These are phyloP conservation scores for Nymphalis urticae DNA, from an alignment of 2,888 invertebrate genomes.

Conservation along the genomic window DNA sequence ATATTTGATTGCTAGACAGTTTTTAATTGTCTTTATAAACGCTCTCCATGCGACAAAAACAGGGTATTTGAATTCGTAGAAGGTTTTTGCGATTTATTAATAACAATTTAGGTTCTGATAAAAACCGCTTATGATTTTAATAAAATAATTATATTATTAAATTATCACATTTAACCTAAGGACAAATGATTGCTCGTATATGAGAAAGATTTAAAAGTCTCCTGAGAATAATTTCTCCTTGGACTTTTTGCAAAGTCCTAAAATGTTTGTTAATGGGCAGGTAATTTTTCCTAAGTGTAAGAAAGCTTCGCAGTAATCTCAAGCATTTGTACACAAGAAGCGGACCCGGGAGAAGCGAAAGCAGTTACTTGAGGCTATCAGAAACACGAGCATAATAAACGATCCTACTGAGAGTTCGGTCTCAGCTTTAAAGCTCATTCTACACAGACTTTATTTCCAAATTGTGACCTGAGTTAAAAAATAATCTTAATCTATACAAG, in stretches of 20 bases:
- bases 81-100: too few species aligned
- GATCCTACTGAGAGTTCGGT: slow-evolving; percentile 20
- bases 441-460: not conserved
- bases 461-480: too few species aligned
- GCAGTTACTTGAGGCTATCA: slow-evolving; percentile 20
- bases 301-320: slow-evolving; percentile 20
- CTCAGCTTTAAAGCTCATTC: slow-evolving; percentile 3
- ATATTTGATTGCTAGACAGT: too few species aligned
- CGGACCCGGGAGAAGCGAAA: slow-evolving; percentile 16
- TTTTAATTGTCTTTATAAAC: too few species aligned
- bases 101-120: too few species aligned
- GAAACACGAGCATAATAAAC: slow-evolving; percentile 24
- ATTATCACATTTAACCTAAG: too few species aligned
- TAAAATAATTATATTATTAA: too few species aligned
- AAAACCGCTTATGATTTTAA: too few species aligned
- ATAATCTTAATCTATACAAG: too few species aligned
- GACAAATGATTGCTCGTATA: not conserved
- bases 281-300: slow-evolving; percentile 12
- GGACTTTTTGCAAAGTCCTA: slow-evolving; percentile 1
- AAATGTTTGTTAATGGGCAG: slow-evolving; percentile 15
- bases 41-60: too few species aligned
- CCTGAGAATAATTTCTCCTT: not conserved
- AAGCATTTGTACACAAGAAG: slow-evolving; percentile 22
- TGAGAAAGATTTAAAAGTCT: not conserved
- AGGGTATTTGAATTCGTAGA: too few species aligned